Evolutionary conservation across 2,888 invertebrate species (phyloP).

Genomic region (Mactromeris polynyma): DNA sequence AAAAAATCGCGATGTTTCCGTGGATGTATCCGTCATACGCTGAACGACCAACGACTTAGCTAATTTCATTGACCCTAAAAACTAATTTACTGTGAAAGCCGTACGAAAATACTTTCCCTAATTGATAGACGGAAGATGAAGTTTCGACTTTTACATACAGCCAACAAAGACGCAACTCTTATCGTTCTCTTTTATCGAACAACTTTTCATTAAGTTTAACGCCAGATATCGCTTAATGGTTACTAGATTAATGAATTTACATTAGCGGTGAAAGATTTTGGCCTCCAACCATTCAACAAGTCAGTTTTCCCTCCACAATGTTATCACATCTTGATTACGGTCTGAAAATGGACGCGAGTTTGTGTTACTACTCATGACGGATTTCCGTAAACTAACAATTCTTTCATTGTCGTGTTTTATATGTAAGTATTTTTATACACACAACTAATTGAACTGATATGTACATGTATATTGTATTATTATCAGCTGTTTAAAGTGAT

Average conservation of each 20-base stretch:
- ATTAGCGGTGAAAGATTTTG: constrained; percentile 22
- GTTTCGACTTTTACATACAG: neutral
- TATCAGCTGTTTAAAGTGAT: no score
- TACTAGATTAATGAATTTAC: constrained; percentile 34
- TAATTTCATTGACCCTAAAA: neutral
- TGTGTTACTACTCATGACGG: constrained; percentile 43
- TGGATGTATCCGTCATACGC: no score
- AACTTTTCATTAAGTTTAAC: constrained; percentile 22
- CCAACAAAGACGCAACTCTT: neutral
- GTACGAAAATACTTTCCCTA: neutral
- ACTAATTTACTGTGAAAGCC: neutral
- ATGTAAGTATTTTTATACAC: constrained; percentile 24
- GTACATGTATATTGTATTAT: no score
- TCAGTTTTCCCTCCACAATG: constrained; percentile 5
- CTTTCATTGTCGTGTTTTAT: neutral
- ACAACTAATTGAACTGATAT: neutral
- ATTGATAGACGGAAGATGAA: neutral
- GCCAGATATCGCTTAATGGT: constrained; percentile 2
- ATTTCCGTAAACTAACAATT: neutral
- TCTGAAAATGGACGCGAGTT: constrained; percentile 37
- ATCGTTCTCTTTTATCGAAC: constrained; percentile 16
- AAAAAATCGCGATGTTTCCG: no score
- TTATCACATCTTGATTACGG: neutral
- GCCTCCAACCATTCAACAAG: constrained; percentile 11
- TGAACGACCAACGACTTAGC: neutral